phyloP scores from a whole-genome alignment of 2,797 vertebrate genomes.

The Parauchenoglanis punctatus region DNA sequence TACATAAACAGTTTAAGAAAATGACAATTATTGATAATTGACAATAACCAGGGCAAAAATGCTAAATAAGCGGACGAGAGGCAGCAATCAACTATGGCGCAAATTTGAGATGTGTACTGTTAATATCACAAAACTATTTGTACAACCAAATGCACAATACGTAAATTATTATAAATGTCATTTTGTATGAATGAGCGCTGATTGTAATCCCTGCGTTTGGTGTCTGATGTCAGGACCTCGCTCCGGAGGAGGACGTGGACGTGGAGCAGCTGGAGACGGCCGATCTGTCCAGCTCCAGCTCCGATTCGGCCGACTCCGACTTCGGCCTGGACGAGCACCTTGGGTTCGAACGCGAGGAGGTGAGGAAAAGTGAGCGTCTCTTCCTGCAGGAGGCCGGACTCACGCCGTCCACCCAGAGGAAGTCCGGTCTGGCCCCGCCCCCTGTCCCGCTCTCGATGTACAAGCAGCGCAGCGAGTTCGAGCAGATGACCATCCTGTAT shows the following conservation, averaged over 20 bases:
- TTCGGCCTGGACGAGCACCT: conserved; percentile 67
- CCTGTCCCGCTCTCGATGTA: conserved; percentile 44
- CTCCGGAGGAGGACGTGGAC: conserved; percentile 77
- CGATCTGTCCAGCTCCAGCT: conserved; percentile 73
- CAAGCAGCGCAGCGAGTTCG: conserved; percentile 87
- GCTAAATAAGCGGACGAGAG: too few species aligned
- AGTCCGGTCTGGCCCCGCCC: conserved; percentile 57
- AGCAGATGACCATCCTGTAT: conserved; percentile 94
- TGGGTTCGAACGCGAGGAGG: conserved; percentile 74
- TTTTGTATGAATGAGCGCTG: not conserved
- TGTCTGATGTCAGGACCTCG: conserved; percentile 63
- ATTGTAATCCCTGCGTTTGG: not conserved
- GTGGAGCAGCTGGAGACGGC: conserved; percentile 81
- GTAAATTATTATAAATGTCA: not conserved
- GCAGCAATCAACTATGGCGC: too few species aligned
- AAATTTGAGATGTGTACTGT: too few species aligned
- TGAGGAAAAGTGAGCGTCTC: conserved; percentile 78
- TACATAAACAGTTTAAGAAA: not conserved
- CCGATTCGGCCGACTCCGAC: conserved; percentile 52
- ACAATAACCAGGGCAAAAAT: not conserved
- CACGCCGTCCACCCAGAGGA: conserved; percentile 60
- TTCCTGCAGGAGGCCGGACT: conserved; percentile 78
- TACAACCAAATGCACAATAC: too few species aligned
- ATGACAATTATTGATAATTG: not conserved
- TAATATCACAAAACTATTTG: too few species aligned